Evolutionary conservation across 2,888 invertebrate species (phyloP), one percentile per base, ranked within the genome.

Genomic region (Macropis europaea): DNA sequence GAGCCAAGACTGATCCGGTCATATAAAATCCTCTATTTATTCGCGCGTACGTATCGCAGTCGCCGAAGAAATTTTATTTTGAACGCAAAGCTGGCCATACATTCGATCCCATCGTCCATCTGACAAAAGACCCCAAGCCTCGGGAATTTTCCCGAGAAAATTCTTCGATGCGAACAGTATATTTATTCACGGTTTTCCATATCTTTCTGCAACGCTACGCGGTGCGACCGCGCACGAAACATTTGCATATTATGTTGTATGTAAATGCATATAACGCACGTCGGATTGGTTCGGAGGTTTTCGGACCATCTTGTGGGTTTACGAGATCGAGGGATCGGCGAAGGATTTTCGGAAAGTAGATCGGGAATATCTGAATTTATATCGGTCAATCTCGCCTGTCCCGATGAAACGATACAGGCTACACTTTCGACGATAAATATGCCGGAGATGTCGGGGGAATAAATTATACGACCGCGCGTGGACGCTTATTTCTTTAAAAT

Each of bases 1-100:
- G 66, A 15, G 28, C 34, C 47, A 34, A 53, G 43, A 40, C 52
- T 66, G 53, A 71, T 64, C 61, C 50, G 30, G 26, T 47, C 28
- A 59, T 60, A 69, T 73, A 36, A 67, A 62, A 78, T 62, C 68
- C 48, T 47, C 34, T 4, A 7, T 19, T 32, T 17, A 15, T 50
- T 57, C 13, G 19, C 30, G 42, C 24, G 13, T 15, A 13, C 11
- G 19, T 2, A 11, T 11, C 28, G 19, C 19, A n/a, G 7, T n/a
- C n/a, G n/a, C n/a, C n/a, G n/a, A n/a, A n/a, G 15, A 32, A 52
- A 57, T 45, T 52, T 26, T 19, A 52, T 43, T 57, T 30, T 36
- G 24, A n/a, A 4, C 17, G 15, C 3, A 24, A 45, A 28, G 6
- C 15, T 22, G 34, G 6, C 9, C 30, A 32, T 36, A 34, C 36